These are phyloP conservation scores for Okapia johnstoni DNA, from an alignment of 2,113 vertebrate genomes.

Conservation along the genomic window DNA sequence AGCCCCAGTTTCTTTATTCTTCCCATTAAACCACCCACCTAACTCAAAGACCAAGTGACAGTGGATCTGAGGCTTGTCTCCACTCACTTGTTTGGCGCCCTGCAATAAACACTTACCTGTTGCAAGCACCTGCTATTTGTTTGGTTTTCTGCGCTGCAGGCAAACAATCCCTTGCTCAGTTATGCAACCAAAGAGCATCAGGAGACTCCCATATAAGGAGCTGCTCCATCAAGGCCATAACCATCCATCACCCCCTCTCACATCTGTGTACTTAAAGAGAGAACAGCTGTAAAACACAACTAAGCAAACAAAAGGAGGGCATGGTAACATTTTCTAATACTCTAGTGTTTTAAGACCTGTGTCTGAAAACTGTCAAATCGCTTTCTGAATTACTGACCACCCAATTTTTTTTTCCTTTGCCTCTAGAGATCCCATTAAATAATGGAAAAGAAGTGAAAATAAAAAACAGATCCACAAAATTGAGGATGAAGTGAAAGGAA, in stretches of 20 bases:
- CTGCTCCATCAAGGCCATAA: not conserved
- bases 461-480: not conserved
- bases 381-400: not conserved
- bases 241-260: not conserved
- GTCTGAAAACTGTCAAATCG: not conserved
- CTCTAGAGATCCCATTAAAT: not conserved
- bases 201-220: not conserved
- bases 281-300: not conserved
- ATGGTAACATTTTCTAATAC: not conserved
- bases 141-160: not conserved
- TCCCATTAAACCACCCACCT: not conserved
- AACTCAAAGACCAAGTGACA: not conserved
- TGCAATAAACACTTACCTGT: not conserved
- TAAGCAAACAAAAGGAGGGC: not conserved
- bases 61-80: not conserved
- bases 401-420: not conserved
- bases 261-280: not conserved
- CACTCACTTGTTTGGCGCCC: not conserved
- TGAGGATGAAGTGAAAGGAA: not conserved
- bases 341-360: not conserved
- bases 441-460: not conserved
- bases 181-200: not conserved
- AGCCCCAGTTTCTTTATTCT: not conserved
- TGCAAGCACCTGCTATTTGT: not conserved
- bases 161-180: not conserved